Evolutionary conservation across 2,113 vertebrate genomes (phyloP).

Genomic region (Andinoacara biseriatus): DNA sequence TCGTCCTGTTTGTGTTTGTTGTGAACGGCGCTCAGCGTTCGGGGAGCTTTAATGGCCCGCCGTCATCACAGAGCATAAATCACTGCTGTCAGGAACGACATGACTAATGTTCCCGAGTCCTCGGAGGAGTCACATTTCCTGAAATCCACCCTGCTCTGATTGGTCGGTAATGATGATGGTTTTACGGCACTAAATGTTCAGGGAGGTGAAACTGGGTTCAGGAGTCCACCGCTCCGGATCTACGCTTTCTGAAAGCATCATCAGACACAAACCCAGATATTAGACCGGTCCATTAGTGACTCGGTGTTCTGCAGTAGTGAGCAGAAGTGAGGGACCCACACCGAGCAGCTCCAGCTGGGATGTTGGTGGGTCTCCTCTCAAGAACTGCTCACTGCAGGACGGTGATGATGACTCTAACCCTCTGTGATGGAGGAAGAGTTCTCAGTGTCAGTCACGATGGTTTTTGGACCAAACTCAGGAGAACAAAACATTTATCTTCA

Average conservation of each 20-base stretch:
- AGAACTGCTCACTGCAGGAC: no score
- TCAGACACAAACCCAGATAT: neutral
- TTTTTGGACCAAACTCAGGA: no score
- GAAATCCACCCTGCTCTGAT: neutral
- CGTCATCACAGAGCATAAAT: constrained; percentile 40
- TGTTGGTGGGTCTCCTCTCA: no score
- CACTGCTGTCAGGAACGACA: constrained; percentile 15
- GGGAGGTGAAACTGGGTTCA: neutral
- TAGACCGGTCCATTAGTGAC: no score
- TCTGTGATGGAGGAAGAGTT: no score
- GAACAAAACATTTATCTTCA: no score
- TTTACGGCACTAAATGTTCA: neutral
- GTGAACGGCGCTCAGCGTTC: neutral
- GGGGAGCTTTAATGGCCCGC: constrained; percentile 32
- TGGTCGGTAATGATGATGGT: constrained; percentile 10
- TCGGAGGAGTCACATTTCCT: constrained; percentile 9
- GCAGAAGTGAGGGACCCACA: no score
- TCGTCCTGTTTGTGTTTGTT: neutral
- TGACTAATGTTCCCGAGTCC: constrained; percentile 31
- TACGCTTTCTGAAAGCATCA: neutral
- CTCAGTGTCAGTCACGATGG: no score
- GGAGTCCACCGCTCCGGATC: neutral
- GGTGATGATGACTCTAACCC: no score
- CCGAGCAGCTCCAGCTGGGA: no score
- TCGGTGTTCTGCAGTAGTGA: no score